Percentiles rank a stretch among this genome's conserved stretches.
Evolutionary conservation across 2,113 vertebrate species (phyloP).

Genomic region (Amazona guildingii): DNA sequence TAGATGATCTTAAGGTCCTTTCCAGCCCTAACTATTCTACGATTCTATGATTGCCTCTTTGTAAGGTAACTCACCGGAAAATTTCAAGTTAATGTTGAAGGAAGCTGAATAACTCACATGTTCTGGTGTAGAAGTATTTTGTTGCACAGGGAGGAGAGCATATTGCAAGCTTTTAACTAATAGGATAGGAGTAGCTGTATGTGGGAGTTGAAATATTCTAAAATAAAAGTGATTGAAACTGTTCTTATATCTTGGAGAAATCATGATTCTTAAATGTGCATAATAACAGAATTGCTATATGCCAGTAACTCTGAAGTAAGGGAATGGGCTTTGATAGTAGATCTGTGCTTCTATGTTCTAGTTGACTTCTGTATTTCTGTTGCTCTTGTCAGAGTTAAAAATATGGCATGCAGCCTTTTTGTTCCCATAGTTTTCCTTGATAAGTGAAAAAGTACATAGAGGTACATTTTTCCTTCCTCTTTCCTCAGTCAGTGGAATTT

Average conservation of each 20-base stretch:
- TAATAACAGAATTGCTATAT: neutral
- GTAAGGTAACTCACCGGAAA: neutral
- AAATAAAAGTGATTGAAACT: neutral
- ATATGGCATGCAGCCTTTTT: neutral
- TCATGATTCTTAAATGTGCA: neutral
- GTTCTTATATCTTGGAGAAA: neutral
- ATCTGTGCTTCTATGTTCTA: neutral
- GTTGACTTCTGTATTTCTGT: neutral
- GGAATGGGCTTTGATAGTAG: neutral
- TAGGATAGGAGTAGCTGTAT: neutral
- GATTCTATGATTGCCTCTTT: neutral
- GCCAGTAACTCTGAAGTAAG: neutral
- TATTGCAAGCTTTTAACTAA: constrained; percentile 1
- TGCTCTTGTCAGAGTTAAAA: neutral
- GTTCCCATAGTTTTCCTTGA: neutral
- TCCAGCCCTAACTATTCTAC: too few species aligned
- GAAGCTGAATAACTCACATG: neutral
- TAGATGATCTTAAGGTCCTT: too few species aligned
- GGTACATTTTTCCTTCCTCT: neutral
- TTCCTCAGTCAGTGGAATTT: neutral
- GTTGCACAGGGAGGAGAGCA: neutral
- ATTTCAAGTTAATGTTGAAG: neutral
- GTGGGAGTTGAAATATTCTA: constrained; percentile 34
- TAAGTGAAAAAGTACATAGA: neutral
- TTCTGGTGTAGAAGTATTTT: neutral